Conservation (phyloP, 2,113 vertebrate genomes). For the Lepisosteus oculatus region DNA sequence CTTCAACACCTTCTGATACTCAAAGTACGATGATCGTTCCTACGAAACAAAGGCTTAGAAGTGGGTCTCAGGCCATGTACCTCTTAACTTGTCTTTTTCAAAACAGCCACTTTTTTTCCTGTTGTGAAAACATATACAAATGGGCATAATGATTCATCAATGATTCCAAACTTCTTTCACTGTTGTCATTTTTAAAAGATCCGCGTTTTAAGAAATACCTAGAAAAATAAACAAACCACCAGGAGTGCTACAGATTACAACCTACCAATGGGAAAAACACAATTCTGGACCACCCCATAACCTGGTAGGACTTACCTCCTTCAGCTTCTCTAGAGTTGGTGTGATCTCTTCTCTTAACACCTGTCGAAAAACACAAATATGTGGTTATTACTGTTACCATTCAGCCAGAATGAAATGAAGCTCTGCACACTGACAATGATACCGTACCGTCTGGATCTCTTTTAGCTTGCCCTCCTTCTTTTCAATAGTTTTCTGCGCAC, state of each 20-base stretch:
- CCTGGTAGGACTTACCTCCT: constrained; percentile 67
- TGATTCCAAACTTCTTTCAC: not conserved
- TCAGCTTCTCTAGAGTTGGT: constrained; percentile 86
- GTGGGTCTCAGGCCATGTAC: no score
- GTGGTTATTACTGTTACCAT: not conserved
- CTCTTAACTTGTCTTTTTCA: constrained; percentile 88
- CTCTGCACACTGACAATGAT: not conserved
- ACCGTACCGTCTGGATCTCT: constrained; percentile 78
- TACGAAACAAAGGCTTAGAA: constrained; percentile 36
- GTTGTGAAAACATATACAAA: no score
- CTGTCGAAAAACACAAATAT: constrained; percentile 57
- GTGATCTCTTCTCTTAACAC: constrained; percentile 89
- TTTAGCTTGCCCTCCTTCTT: constrained; percentile 91
- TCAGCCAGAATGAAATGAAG: not conserved
- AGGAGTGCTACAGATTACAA: not conserved
- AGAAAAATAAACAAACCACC: no score
- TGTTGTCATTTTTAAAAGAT: not conserved
- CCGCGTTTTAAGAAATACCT: not conserved
- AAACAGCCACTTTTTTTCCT: constrained; percentile 78
- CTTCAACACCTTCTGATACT: constrained; percentile 84
- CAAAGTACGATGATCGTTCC: constrained; percentile 83
- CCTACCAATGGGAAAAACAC: not conserved
- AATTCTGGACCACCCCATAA: not conserved
- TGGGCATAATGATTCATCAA: no score
- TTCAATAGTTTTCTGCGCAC: constrained; percentile 88